phyloP scores from a whole-genome alignment of 2,113 vertebrate genomes.

The Siniperca chuatsi region DNA sequence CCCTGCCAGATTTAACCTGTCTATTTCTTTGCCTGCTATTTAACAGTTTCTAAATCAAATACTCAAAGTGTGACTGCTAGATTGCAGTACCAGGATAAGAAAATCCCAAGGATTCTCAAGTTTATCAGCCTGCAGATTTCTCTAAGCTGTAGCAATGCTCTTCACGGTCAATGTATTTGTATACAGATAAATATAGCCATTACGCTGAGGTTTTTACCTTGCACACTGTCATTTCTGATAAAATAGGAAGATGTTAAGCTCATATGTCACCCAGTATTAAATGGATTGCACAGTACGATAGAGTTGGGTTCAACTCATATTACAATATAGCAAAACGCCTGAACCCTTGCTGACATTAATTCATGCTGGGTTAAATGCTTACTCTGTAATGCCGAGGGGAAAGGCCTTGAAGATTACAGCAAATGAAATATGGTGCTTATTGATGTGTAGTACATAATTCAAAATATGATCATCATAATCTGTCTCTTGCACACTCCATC shows the following conservation, averaged over 20 bases:
- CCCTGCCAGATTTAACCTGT: slow-evolving; percentile 57
- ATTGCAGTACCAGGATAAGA: slow-evolving; percentile 30
- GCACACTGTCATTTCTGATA: slow-evolving; percentile 43
- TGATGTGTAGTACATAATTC: slow-evolving; percentile 63
- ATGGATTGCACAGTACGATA: slow-evolving; percentile 36
- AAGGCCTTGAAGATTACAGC: slow-evolving; percentile 50
- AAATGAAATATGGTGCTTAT: slow-evolving; percentile 57
- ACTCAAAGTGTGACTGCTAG: slow-evolving; percentile 41
- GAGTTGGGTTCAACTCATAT: slow-evolving; percentile 30
- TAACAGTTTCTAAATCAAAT: slow-evolving; percentile 53
- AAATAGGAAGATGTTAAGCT: slow-evolving; percentile 46
- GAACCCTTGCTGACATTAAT: slow-evolving; percentile 54
- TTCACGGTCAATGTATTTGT: slow-evolving; percentile 57
- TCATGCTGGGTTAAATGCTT: slow-evolving; percentile 57
- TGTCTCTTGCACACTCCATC: slow-evolving; percentile 40
- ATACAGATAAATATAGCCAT: slow-evolving; percentile 56
- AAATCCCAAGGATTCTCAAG: slow-evolving; percentile 36
- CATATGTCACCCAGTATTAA: slow-evolving; percentile 52
- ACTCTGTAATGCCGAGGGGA: slow-evolving; percentile 20
- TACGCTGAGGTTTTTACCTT: slow-evolving; percentile 33
- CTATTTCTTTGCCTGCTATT: slow-evolving; percentile 43
- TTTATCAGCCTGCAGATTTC: slow-evolving; percentile 51
- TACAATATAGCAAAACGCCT: slow-evolving; percentile 37
- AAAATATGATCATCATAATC: slow-evolving; percentile 59
- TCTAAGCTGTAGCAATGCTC: slow-evolving; percentile 27